Evolutionary conservation across 2,888 invertebrate genomes (phyloP), one percentile per base, ranked within the genome.

Genomic region (Mythimna loreyi): DNA sequence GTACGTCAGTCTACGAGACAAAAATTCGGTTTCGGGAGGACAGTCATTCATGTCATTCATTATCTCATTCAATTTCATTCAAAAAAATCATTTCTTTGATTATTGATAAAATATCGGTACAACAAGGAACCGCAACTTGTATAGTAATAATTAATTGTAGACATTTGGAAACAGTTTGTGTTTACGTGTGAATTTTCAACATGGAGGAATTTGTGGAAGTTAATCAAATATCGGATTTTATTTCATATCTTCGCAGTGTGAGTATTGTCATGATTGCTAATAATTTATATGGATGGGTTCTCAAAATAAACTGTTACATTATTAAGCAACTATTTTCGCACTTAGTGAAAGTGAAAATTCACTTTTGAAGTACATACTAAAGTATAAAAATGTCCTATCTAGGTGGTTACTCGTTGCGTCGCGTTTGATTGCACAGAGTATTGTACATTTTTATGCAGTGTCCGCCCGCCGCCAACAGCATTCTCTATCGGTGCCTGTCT

Each of bases 231-330:
- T 97, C 97, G 72, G 97, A 97, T 86, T 97, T 98, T 89, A 96
- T 98, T 93, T 96, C 97, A n/a, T 98, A 97, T 92, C 92, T 98
- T 66, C 96, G 97, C 88, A 98, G 97, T 92, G 98, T 98, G 96
- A 97, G 98, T 97, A 82, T 71, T 76, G 52, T 69, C 28, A 59
- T 5, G 57, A 33, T 0, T 47, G n/a, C 3, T 43, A 47, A 52
- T 23, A 50, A 47, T 66, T 9, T 67, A 40, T 50, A 45, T 19
- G 64, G n/a, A n/a, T 50, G 9, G 9, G 25, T 3, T 43, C 52
- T 47, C 30, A 55, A 64, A 62, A 63, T 59, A 59, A 65, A 70
- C 45, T 66, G 30, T 62, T 47, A 33, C 30, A 62, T 8, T 75
- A 50, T 21, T 55, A 61, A 58, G 5, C 25, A 43, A 56, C 25